A percentile compares a stretch with the other conserved stretches of the same genome.
Evolutionary conservation across 2,797 vertebrate species (phyloP).

Genomic region (Myotis planiceps): DNA sequence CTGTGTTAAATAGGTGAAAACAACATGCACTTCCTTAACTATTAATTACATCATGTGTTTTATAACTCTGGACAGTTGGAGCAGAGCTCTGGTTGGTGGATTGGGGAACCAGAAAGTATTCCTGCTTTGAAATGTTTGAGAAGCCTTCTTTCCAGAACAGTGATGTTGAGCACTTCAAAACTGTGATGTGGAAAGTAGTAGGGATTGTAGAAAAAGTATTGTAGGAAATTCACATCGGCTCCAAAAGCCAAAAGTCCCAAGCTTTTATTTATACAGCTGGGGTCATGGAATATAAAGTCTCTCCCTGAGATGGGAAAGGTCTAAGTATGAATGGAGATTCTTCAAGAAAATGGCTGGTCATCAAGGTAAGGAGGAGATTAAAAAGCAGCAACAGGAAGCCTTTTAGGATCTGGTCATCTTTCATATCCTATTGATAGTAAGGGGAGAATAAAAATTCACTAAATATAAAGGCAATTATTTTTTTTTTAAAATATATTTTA

Average conservation of each 20-base stretch:
- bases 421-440: not conserved
- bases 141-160: not conserved
- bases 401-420: not conserved
- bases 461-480: conserved; percentile 16
- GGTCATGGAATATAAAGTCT: not conserved
- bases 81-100: not conserved
- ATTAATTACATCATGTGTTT: not conserved
- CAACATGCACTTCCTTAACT: not conserved
- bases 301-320: not conserved
- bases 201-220: not conserved
- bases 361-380: not conserved
- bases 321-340: conserved; percentile 25
- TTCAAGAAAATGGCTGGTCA: conserved; percentile 13
- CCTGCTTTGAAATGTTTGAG: not conserved
- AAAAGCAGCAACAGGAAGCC: not conserved
- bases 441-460: not conserved
- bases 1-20: not conserved
- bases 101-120: not conserved
- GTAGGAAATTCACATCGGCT: not conserved
- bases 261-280: not conserved
- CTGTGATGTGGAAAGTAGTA: not conserved
- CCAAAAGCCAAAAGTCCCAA: not conserved
- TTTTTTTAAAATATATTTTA: no score
- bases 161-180: conserved; percentile 24
- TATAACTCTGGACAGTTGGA: conserved; percentile 22